phyloP scores from a whole-genome alignment of 2,888 invertebrate genomes.

The Hoplodrina blanda region DNA sequence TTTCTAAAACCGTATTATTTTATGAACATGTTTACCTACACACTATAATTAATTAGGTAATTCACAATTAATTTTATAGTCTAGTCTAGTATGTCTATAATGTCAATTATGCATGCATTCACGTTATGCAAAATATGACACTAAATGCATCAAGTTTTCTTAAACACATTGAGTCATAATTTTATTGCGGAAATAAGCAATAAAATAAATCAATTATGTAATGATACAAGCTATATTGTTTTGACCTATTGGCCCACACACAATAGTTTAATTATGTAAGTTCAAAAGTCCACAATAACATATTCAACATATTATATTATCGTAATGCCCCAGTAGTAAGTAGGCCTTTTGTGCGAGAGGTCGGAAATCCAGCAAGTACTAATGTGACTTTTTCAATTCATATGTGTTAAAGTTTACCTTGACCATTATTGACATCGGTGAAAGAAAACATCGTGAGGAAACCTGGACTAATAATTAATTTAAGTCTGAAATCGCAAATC shows the following conservation, averaged over 20 bases:
- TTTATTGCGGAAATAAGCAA: slow-evolving; percentile 36
- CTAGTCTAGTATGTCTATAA: not conserved
- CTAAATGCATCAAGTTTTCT: slow-evolving; percentile 25
- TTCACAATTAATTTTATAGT: slow-evolving; percentile 18
- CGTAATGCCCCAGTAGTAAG: no score
- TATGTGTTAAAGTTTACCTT: no score
- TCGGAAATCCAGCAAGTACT: no score
- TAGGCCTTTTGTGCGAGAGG: no score
- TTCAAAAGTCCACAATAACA: slow-evolving; percentile 21
- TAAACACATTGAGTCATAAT: slow-evolving; percentile 3
- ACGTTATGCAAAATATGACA: slow-evolving; percentile 27
- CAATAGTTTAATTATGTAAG: slow-evolving; percentile 28
- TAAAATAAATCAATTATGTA: slow-evolving; percentile 44
- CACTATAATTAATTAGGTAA: slow-evolving; percentile 1
- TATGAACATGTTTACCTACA: slow-evolving; percentile 15
- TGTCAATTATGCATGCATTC: not conserved
- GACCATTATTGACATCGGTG: no score
- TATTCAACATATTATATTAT: not conserved
- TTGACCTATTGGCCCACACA: slow-evolving; percentile 26
- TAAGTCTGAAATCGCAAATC: no score
- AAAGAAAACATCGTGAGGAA: no score
- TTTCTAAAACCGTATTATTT: slow-evolving; percentile 2
- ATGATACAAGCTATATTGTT: not conserved
- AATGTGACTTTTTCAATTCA: no score
- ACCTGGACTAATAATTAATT: no score